These are phyloP conservation scores for Phaetusa simplex DNA, from an alignment of 2,113 vertebrate species.

Conservation along the genomic window DNA sequence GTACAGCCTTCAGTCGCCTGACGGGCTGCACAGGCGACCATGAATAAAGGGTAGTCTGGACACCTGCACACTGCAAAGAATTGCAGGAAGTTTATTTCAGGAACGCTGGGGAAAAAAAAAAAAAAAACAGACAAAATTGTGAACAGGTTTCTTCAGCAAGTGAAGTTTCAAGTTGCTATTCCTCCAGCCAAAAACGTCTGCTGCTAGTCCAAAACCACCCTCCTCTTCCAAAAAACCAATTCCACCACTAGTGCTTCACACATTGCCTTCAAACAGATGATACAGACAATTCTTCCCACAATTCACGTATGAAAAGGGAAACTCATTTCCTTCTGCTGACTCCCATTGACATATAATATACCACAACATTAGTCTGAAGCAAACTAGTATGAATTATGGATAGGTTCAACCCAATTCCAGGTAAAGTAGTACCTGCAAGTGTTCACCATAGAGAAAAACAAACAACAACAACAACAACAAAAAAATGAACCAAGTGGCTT, in stretches of 20 bases:
- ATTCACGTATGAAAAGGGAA: background rate
- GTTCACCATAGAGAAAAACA: background rate
- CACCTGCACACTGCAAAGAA: conserved; percentile 65
- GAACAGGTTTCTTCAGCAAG: conserved; percentile 61
- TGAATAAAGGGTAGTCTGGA: conserved; percentile 55
- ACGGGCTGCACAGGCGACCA: conserved; percentile 22
- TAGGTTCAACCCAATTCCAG: background rate
- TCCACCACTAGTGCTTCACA: background rate
- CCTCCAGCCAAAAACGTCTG: background rate
- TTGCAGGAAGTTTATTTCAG: conserved; percentile 71
- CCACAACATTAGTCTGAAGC: background rate
- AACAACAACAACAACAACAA: background rate
- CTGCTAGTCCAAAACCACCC: conserved; percentile 51
- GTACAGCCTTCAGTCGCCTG: conserved; percentile 35
- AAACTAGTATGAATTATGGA: background rate
- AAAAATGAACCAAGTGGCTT: background rate
- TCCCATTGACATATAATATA: background rate
- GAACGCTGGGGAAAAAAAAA: conserved; percentile 41
- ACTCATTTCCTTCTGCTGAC: background rate
- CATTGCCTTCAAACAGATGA: conserved; percentile 8
- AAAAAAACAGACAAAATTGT: conserved; percentile 46
- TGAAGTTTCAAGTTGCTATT: conserved; percentile 40
- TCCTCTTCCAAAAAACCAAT: conserved; percentile 8
- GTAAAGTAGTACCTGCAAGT: background rate
- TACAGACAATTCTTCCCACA: background rate